Percentiles rank a stretch among this genome's conserved stretches.
These are phyloP conservation scores for Calcarius ornatus DNA, from an alignment of 2,113 vertebrate species.

Conservation along the genomic window DNA sequence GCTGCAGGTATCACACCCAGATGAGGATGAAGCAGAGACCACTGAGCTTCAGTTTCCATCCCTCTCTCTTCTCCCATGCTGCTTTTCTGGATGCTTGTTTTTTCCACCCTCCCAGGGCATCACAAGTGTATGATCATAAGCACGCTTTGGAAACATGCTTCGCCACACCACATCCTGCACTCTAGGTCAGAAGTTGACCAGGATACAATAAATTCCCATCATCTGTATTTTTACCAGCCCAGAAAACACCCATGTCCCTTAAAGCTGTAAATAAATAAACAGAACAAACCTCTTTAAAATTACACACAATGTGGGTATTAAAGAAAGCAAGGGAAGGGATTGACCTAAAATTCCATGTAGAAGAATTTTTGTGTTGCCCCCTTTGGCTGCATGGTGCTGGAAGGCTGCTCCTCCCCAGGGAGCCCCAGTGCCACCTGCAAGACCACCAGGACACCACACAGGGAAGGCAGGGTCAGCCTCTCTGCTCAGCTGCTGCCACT, in stretches of 20 bases:
- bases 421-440: not conserved
- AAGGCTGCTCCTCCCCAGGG: fast-evolving
- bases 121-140: not conserved
- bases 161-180: not conserved
- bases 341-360: not conserved
- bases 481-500: fast-evolving
- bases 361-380: not conserved
- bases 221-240: not conserved
- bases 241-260: not conserved
- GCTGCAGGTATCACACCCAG: not conserved
- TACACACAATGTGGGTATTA: not conserved
- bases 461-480: not conserved
- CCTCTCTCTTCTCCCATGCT: not conserved
- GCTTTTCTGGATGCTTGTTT: not conserved
- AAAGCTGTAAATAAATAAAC: not conserved
- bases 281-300: not conserved
- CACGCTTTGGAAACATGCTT: fast-evolving
- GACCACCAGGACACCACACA: fast-evolving
- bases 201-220: not conserved
- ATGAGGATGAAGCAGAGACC: not conserved
- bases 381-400: fast-evolving
- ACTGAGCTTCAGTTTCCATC: not conserved
- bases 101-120: not conserved
- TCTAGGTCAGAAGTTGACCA: not conserved
- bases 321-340: not conserved